A percentile compares a stretch with the other conserved stretches of the same genome.
Evolutionary conservation across 2,113 vertebrate genomes (phyloP).

Genomic region (Thomomys bottae): DNA sequence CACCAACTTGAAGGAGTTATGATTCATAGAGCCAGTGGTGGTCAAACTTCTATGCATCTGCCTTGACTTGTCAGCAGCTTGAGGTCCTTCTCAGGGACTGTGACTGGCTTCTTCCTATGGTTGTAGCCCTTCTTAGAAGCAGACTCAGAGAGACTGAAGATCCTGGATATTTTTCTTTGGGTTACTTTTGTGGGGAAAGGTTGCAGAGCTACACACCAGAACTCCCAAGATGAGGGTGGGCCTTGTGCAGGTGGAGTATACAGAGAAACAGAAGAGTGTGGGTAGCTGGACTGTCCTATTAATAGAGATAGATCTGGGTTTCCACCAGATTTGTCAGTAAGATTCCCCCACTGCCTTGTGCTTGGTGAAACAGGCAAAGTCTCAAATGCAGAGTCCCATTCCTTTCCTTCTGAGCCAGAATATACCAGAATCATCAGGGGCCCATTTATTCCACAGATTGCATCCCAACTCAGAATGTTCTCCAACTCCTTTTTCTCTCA

Average conservation of each 20-base stretch:
- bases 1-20: too few species aligned
- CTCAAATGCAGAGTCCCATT: background rate
- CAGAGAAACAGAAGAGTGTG: background rate
- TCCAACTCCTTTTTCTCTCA: background rate
- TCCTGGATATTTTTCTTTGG: too few species aligned
- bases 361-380: background rate
- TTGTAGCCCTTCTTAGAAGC: too few species aligned
- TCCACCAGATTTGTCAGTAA: background rate
- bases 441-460: background rate
- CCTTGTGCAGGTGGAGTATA: background rate
- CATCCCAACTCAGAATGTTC: too few species aligned
- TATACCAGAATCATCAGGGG: background rate
- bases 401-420: background rate
- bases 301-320: background rate
- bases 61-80: too few species aligned
- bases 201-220: too few species aligned
- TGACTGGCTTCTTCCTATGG: too few species aligned
- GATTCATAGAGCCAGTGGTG: too few species aligned
- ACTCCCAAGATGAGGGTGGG: background rate
- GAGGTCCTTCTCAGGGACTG: too few species aligned
- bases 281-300: background rate
- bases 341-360: background rate
- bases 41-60: too few species aligned
- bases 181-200: too few species aligned
- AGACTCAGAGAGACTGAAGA: too few species aligned